Percentiles rank a stretch among this genome's conserved stretches.
Conservation (phyloP, 2,113 vertebrate genomes). For the Scytalopus superciliaris region DNA sequence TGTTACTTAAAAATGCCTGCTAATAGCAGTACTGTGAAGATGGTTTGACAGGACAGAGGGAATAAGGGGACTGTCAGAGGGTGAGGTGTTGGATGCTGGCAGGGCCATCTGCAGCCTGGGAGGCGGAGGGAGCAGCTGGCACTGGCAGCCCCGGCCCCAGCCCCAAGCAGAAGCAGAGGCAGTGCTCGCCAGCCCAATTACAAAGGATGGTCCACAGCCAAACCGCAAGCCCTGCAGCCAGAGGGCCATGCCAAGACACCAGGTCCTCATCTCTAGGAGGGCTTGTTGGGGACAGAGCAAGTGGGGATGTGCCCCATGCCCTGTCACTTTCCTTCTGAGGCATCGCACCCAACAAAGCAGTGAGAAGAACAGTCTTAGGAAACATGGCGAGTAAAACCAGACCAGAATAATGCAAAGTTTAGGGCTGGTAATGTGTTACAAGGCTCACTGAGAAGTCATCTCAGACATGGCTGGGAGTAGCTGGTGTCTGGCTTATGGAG, state of each 20-base stretch:
- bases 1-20: neutral
- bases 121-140: slow-evolving; percentile 1
- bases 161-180: neutral
- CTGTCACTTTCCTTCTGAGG: neutral
- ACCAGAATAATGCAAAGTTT: neutral
- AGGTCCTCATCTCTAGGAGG: neutral
- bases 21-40: neutral
- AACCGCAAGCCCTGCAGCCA: neutral
- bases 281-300: neutral
- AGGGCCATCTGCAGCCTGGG: neutral
- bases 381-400: neutral
- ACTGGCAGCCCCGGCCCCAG: neutral
- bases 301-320: fast-evolving
- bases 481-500: neutral
- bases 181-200: slow-evolving; percentile 50
- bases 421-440: neutral
- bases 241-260: neutral
- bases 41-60: neutral
- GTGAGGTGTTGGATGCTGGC: neutral
- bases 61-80: neutral
- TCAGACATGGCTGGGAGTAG: neutral
- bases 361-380: neutral
- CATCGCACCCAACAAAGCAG: fast-evolving
- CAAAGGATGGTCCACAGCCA: slow-evolving; percentile 33
- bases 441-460: neutral